phyloP scores from a whole-genome alignment of 2,797 vertebrate species.

The Aulostomus chinensis region DNA sequence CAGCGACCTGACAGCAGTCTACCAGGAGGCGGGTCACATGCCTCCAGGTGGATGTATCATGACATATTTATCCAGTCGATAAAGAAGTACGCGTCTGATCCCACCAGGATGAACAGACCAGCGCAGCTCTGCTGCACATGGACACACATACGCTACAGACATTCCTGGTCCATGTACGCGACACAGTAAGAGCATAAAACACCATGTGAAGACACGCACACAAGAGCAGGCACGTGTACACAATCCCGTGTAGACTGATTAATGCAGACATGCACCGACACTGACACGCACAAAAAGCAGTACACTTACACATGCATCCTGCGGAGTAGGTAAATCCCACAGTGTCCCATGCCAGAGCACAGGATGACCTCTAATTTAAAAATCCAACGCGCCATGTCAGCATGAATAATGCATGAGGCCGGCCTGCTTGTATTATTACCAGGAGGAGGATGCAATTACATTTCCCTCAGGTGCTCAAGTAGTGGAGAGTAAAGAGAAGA shows the following conservation, averaged over 20 bases:
- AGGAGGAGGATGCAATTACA: constrained; percentile 69
- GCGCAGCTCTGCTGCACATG: too few relatives aligned
- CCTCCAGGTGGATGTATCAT: too few relatives aligned
- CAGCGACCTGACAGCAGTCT: too few relatives aligned
- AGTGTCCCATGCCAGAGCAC: constrained; percentile 35
- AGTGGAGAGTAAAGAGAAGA: constrained; percentile 21
- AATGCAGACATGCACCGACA: neutral
- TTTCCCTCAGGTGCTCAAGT: constrained; percentile 60
- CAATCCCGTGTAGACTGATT: neutral
- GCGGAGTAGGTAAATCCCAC: constrained; percentile 49
- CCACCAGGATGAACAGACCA: too few relatives aligned
- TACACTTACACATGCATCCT: constrained; percentile 1
- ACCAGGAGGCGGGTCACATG: too few relatives aligned
- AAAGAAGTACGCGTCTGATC: too few relatives aligned
- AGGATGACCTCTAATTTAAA: constrained; percentile 76
- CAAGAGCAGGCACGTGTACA: neutral
- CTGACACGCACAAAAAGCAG: constrained; percentile 1
- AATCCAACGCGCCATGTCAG: constrained; percentile 49
- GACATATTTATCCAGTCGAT: too few relatives aligned
- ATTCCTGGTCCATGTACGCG: too few relatives aligned
- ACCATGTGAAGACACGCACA: neutral
- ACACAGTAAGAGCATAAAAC: too few relatives aligned
- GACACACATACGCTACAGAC: too few relatives aligned
- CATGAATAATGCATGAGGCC: constrained; percentile 74
- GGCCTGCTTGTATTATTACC: constrained; percentile 65